Evolutionary conservation across 1,140 invertebrate genomes (phyloP).

Genomic region (Drosophila leontia): DNA sequence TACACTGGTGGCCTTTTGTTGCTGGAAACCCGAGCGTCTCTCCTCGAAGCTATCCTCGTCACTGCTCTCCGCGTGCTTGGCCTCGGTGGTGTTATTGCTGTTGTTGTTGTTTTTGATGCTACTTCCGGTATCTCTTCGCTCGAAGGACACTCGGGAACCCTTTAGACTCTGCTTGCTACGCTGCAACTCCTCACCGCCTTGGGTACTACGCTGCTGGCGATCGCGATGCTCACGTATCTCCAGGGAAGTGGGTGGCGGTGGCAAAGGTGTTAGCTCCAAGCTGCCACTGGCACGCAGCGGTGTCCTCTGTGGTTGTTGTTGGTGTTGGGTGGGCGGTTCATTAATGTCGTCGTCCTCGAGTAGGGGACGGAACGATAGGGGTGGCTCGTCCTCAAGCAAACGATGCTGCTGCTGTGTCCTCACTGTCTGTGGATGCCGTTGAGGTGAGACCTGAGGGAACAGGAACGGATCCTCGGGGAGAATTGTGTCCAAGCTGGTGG

Average conservation of each 20-base stretch:
- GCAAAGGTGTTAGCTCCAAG: constrained; percentile 70
- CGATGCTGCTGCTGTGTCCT: constrained; percentile 41
- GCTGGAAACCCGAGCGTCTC: constrained; percentile 77
- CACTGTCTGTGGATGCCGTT: constrained; percentile 59
- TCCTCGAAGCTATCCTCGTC: constrained; percentile 84
- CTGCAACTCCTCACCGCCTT: constrained; percentile 67
- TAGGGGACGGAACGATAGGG: constrained; percentile 74
- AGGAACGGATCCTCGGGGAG: constrained; percentile 81
- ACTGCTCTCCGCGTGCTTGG: constrained; percentile 63
- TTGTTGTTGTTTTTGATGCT: constrained; percentile 11
- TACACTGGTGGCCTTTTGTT: constrained; percentile 81
- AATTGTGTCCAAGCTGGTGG: constrained; percentile 84
- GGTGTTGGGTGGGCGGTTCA: constrained; percentile 61
- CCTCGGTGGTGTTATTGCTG: constrained; percentile 11
- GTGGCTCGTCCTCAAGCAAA: constrained; percentile 63
- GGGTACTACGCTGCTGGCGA: constrained; percentile 67
- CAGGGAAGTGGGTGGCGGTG: constrained; percentile 72
- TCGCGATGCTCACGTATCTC: constrained; percentile 71
- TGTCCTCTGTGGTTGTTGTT: constrained; percentile 26
- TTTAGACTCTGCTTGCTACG: constrained; percentile 81
- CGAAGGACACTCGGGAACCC: constrained; percentile 81
- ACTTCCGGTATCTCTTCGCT: constrained; percentile 28
- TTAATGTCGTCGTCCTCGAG: constrained; percentile 76
- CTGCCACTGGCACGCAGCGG: constrained; percentile 62
- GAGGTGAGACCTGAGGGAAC: constrained; percentile 71